Evolutionary conservation across 2,113 vertebrate species (phyloP), one percentile per base, ranked within the genome.

Genomic region (Hystrix brachyura): DNA sequence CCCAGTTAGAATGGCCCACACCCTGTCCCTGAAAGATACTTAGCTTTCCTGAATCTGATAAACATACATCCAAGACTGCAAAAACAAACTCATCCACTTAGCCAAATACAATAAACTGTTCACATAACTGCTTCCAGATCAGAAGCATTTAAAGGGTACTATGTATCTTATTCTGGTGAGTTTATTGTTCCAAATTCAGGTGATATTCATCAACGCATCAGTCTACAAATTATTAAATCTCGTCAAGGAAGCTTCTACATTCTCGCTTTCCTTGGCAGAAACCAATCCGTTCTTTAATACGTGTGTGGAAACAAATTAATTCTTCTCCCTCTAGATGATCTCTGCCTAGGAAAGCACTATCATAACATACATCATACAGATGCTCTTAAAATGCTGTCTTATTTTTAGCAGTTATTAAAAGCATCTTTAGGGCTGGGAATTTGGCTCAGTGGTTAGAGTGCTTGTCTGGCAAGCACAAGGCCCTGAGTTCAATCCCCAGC

Each of bases 141-240:
- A 38, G 84, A 96, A 87, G 38, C 65, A 57, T 85, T 91, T 86
- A 79, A 32, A 74, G 85, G 97, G 27, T 12, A 57, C 19, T 48
- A 57, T 83, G n/a, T 34, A 85, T 95, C 60, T 86, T 48, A 86
- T 88, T 87, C 78, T 32, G 18, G 12, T 46, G 18, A 11, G 13
- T 48, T 92, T 92, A 74, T 34, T 79, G 34, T 84, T 90, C 71
- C 65, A 87, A 59, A 0, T 69, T 27, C 57, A 51, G 53, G 43
- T 43, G 27, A 80, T 57, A 95, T 82, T 94, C 87, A 85, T 94
- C 94, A 94, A 62, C 53, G 18, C 53, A 79, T 78, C 71, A n/a
- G 76, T 90, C 87, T 93, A 81, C 64, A 96, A 81, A 97, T 92
- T 62, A 95, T 55, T 96, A 91, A 91, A 94, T 96, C 91, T 90